A percentile compares a stretch with the other conserved stretches of the same genome.
Evolutionary conservation across 1,140 invertebrate species (phyloP).

Genomic region (Ostrea denselamellosa): DNA sequence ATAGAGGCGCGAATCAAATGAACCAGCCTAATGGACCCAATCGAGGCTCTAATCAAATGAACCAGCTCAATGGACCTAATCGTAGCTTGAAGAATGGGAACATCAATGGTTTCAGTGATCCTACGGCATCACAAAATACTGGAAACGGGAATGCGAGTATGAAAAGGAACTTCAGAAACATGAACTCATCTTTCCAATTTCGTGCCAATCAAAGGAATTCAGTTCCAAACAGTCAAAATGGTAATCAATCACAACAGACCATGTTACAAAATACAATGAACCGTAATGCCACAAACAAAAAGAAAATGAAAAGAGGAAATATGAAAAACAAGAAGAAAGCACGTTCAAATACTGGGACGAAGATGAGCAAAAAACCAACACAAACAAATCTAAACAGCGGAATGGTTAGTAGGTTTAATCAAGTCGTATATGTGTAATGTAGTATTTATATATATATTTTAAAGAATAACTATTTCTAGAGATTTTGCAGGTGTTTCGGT

Average conservation of each 20-base stretch:
- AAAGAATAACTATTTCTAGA: too few relatives aligned
- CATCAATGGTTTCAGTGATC: background rate
- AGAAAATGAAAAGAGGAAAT: background rate
- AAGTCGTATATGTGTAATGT: too few relatives aligned
- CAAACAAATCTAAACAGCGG: background rate
- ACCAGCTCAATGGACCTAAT: background rate
- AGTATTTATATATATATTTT: too few relatives aligned
- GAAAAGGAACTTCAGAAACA: background rate
- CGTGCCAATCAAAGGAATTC: background rate
- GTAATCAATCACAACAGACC: background rate
- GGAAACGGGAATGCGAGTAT: slow-evolving; percentile 1
- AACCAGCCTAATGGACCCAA: too few relatives aligned
- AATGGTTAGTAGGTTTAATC: background rate
- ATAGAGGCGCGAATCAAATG: too few relatives aligned
- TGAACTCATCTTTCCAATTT: background rate
- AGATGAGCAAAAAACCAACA: background rate
- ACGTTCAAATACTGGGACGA: background rate
- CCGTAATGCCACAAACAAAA: background rate
- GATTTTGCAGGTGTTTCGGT: too few relatives aligned
- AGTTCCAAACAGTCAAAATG: background rate
- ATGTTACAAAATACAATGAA: background rate
- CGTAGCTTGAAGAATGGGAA: background rate
- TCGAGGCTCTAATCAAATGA: too few relatives aligned
- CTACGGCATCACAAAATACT: background rate
- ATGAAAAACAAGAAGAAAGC: background rate